phyloP scores from a whole-genome alignment of 2,888 invertebrate species.

The Uloborus plumipes region DNA sequence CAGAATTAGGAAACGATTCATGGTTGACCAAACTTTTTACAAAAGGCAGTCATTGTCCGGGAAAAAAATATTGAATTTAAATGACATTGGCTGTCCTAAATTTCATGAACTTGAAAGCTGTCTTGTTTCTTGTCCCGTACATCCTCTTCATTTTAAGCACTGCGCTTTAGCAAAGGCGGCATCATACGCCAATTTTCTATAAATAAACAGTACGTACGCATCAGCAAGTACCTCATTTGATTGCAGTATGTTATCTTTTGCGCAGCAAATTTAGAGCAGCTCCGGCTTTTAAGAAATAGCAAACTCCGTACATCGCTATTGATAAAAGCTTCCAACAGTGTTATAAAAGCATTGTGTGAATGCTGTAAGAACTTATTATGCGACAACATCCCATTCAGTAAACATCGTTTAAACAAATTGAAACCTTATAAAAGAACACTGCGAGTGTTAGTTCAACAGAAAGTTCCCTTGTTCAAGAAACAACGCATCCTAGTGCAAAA shows the following conservation, averaged over 20 bases:
- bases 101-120: not conserved
- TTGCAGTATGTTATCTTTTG: too few species aligned
- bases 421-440: not conserved
- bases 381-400: not conserved
- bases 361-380: not conserved
- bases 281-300: not conserved
- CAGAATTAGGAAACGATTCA: not conserved
- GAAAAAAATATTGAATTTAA: not conserved
- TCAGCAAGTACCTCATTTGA: too few species aligned
- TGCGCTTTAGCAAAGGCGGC: too few species aligned
- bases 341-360: not conserved
- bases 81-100: not conserved
- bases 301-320: not conserved
- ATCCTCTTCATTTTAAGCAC: too few species aligned
- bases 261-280: not conserved
- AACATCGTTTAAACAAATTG: not conserved
- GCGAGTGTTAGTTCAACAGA: not conserved
- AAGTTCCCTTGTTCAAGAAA: too few species aligned
- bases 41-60: slow-evolving; percentile 13
- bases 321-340: not conserved
- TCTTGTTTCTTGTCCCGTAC: too few species aligned
- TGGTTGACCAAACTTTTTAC: slow-evolving; percentile 21
- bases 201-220: too few species aligned
- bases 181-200: too few species aligned
- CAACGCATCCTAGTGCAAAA: too few species aligned